Evolutionary conservation across 2,888 invertebrate genomes (phyloP).

Genomic region (Acanthosoma haemorrhoidale): DNA sequence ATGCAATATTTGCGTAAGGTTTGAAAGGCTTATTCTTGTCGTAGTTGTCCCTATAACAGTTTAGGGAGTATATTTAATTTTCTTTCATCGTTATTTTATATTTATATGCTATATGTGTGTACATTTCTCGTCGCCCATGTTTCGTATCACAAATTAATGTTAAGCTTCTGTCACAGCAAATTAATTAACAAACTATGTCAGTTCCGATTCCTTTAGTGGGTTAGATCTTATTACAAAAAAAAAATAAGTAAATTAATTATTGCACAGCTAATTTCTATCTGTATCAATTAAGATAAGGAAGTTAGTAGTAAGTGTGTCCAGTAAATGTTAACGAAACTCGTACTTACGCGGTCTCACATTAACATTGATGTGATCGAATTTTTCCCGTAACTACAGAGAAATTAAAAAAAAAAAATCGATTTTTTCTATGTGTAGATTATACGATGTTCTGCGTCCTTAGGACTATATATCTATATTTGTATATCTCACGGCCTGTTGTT

Average conservation of each 20-base stretch:
- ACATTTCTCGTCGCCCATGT: neutral
- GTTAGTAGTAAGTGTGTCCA: neutral
- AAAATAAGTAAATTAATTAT: no score
- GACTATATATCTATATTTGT: conserved; percentile 5
- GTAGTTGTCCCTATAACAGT: neutral
- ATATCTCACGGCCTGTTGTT: conserved; percentile 3
- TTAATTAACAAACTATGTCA: neutral
- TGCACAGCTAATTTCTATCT: neutral
- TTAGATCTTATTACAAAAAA: neutral
- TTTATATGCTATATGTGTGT: neutral
- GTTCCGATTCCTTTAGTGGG: neutral
- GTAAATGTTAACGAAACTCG: neutral
- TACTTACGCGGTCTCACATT: neutral
- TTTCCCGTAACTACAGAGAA: neutral
- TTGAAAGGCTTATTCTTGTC: neutral
- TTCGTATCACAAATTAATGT: conserved; percentile 2
- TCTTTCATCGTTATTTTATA: neutral
- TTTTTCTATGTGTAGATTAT: neutral
- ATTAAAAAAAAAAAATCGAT: neutral
- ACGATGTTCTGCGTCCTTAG: neutral
- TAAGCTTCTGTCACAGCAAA: neutral
- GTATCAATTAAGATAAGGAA: neutral
- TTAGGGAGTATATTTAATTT: neutral
- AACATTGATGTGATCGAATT: neutral
- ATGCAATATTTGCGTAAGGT: no score